phyloP scores from a whole-genome alignment of 2,797 vertebrate species.

The Rhinophrynus dorsalis region DNA sequence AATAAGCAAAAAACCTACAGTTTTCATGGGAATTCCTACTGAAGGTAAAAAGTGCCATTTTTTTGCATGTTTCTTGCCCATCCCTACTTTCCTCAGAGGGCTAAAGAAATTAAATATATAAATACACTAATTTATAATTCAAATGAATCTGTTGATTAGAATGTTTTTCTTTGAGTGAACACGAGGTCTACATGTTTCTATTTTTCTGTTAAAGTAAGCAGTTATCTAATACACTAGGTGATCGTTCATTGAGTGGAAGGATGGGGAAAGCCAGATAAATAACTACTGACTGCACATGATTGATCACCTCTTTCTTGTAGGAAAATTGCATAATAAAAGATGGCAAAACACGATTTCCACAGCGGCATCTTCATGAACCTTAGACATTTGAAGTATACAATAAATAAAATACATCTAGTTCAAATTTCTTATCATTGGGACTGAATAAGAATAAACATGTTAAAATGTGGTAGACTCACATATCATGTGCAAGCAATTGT shows the following conservation, averaged over 20 bases:
- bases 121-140: too few species aligned
- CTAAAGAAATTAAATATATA: too few species aligned
- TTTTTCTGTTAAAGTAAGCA: constrained; percentile 30
- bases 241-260: constrained; percentile 22
- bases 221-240: constrained; percentile 42
- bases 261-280: constrained; percentile 38
- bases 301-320: constrained; percentile 34
- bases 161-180: neutral
- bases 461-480: too few species aligned
- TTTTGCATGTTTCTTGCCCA: too few species aligned
- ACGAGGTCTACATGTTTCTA: neutral
- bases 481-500: too few species aligned
- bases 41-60: too few species aligned
- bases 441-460: neutral
- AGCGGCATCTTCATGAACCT: constrained; percentile 18
- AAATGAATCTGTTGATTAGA: too few species aligned
- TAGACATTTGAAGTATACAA: constrained; percentile 12
- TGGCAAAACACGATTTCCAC: constrained; percentile 36
- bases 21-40: too few species aligned
- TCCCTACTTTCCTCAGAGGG: too few species aligned
- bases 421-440: neutral
- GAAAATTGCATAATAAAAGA: constrained; percentile 41
- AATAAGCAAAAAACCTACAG: too few species aligned
- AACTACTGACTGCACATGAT: constrained; percentile 42
- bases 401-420: constrained; percentile 36